Conservation (phyloP, 1,140 invertebrate genomes). For the Armadillidium nasatum region DNA sequence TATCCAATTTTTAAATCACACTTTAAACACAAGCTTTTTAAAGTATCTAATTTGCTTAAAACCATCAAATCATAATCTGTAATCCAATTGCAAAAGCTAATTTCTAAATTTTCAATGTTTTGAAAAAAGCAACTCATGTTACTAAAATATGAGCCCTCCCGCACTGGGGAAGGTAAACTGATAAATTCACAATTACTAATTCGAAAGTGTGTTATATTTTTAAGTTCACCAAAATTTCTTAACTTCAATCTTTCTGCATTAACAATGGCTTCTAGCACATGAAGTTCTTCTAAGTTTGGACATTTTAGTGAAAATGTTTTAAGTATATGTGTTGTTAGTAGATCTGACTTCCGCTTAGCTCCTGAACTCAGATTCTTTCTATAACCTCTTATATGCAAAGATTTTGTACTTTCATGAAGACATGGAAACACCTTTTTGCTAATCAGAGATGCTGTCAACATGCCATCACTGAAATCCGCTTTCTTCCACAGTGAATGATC, state of each 20-base stretch:
- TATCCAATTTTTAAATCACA: slow-evolving; percentile 35
- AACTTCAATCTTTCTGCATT: slow-evolving; percentile 40
- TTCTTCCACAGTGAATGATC: slow-evolving; percentile 39
- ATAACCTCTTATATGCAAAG: slow-evolving; percentile 31
- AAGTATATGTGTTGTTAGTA: slow-evolving; percentile 32
- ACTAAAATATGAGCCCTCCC: slow-evolving; percentile 41
- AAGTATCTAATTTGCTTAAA: slow-evolving; percentile 37
- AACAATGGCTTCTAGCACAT: slow-evolving; percentile 37
- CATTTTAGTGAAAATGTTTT: slow-evolving; percentile 33
- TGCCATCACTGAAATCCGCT: slow-evolving; percentile 39
- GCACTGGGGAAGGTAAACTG: slow-evolving; percentile 33
- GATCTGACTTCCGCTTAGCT: slow-evolving; percentile 30
- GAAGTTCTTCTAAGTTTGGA: slow-evolving; percentile 37
- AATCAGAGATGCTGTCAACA: slow-evolving; percentile 31
- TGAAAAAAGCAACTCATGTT: slow-evolving; percentile 35
- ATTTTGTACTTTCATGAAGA: slow-evolving; percentile 24
- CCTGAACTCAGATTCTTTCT: slow-evolving; percentile 32
- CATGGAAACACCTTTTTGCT: slow-evolving; percentile 17
- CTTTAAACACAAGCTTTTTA: slow-evolving; percentile 35
- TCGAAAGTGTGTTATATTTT: slow-evolving; percentile 30
- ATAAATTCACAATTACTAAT: slow-evolving; percentile 40
- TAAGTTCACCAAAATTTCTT: slow-evolving; percentile 31
- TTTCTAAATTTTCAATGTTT: slow-evolving; percentile 32
- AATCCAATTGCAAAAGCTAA: slow-evolving; percentile 36
- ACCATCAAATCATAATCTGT: slow-evolving; percentile 44